Base-by-base conservation (phyloP, 2,797 vertebrate species). In the Ataeniobius toweri region DNA sequence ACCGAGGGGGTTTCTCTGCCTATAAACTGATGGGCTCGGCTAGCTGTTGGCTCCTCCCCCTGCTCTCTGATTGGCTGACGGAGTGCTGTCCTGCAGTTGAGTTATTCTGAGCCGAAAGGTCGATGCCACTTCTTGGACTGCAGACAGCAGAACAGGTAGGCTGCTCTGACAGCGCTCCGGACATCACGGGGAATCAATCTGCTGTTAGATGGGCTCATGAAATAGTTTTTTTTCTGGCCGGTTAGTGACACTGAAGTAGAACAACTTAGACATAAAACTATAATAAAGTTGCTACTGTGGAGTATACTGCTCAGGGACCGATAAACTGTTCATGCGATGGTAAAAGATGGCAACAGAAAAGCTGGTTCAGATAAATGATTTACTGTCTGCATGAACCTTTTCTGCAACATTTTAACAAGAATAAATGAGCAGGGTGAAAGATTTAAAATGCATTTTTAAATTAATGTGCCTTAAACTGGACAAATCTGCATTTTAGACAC, bases 131-230 rank as follows among this genome's bases (percentile, higher is more conserved):
- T 72, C 14, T 59, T 39, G 5, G 20, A 70, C 72, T 10, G 51
- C 28, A 24, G 31, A 58, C 74, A 58, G 12, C 79, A 67, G 41
- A 78, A 0, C 82, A 88, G 89, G 86, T 89, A 87, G 0, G 68
- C 2, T 13, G 3, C 53, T 71, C 31, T 2, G 9, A 24, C 20
- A 72, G 4, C 7, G 0, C 41, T 36, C 12, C 50, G 13, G 13
- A 36, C 65, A 28, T 26, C 44, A 26, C 13, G 13, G 44, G 5
- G 6, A 12, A 50, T 39, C 18, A 13, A 39, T 24, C 71, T 16
- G 39, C 14, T 59, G 72, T 24, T 18, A 18, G 12, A 28, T 6
- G 5, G 8, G 39, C 14, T 12, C 12, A 67, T 36, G 36, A 36
- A 36, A 31, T 31, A 36, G 36, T 36, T 36, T 36, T 36, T 36